Base-by-base conservation (phyloP, 2,113 vertebrate genomes). In the Microcebus jonahi region DNA sequence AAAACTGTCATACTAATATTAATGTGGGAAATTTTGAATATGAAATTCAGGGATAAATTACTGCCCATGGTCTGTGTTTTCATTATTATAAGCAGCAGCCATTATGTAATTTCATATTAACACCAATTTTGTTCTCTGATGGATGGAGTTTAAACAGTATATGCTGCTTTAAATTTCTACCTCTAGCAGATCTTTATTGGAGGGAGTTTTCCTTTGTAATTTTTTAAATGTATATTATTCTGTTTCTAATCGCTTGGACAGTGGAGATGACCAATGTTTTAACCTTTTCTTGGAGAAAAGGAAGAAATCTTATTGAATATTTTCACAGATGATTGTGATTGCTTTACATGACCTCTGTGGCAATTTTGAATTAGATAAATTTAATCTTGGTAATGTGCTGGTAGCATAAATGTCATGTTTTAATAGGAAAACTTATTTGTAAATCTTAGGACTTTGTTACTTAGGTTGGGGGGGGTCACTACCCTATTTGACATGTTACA, bases 101-200 rank as follows among this genome's bases (percentile, higher is more conserved):
- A 96, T 87, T 90, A 36, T 65, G 36, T 48, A 82, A 84, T 97
- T 94, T 93, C 77, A 91, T 71, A 42, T 91, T 94, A 87, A 73
- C 34, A 84, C 29, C 65, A 80, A 8, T 82, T 95, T 48, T 86
- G 6, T 77, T 73, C 23, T 39, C 86, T 95, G 65, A 45, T 94
- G 68, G n/a, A 71, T 98, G n/a, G 81, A 96, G 50, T 79, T 97
- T 97, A 76, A 96, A 92, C 39, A 82, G 29, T 81, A n/a, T 93
- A 86, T 61, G 91, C 96, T 95, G 96, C 95, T 96, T 88, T 97
- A 82, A 76, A 97, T 97, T 97, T 97, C 97, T 98, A 98, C 88
- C 98, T 97, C 87, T 96, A 97, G 71, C 90, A 90, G 91, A 84
- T 96, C 94, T 96, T 94, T 86, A 88, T 92, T 92, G 87, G 94